Conservation (phyloP, 2,113 vertebrate species). For the Psephotus haematonotus region DNA sequence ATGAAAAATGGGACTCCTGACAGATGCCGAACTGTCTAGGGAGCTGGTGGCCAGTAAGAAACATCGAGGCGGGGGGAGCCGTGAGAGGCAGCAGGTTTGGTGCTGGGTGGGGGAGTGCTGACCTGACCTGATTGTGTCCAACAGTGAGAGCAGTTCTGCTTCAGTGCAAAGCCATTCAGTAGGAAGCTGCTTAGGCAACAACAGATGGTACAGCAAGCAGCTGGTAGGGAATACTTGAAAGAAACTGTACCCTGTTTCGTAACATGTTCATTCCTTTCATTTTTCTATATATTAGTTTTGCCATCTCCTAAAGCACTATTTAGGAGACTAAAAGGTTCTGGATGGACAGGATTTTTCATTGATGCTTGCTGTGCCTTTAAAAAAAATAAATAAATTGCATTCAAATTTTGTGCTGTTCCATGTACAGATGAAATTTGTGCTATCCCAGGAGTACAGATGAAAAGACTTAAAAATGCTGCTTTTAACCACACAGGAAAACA, state of each 20-base stretch:
- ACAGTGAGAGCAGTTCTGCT: conserved; percentile 73
- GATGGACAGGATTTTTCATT: neutral
- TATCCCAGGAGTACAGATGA: conserved; percentile 46
- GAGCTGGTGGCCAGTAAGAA: conserved; percentile 65
- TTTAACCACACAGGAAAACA: conserved; percentile 66
- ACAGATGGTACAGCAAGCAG: conserved; percentile 79
- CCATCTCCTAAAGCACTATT: neutral
- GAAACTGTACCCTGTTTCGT: conserved; percentile 22
- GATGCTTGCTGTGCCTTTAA: neutral
- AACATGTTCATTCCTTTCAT: conserved; percentile 41
- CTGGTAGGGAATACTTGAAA: conserved; percentile 61
- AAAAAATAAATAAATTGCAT: neutral
- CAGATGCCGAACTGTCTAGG: conserved; percentile 24
- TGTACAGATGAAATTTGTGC: conserved; percentile 9
- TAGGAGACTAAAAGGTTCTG: neutral
- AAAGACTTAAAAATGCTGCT: conserved; percentile 41
- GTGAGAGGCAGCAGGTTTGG: conserved; percentile 63
- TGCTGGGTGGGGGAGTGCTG: conserved; percentile 40
- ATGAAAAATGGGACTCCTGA: conserved; percentile 43
- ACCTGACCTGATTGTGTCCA: conserved; percentile 77
- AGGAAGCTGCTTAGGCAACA: conserved; percentile 70
- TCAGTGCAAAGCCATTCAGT: conserved; percentile 72
- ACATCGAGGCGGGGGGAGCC: neutral
- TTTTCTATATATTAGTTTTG: neutral
- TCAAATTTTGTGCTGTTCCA: neutral